Percentiles rank a stretch among this genome's conserved stretches.
Evolutionary conservation across 1,140 invertebrate genomes (phyloP).

Genomic region (Drosophila repletoides): DNA sequence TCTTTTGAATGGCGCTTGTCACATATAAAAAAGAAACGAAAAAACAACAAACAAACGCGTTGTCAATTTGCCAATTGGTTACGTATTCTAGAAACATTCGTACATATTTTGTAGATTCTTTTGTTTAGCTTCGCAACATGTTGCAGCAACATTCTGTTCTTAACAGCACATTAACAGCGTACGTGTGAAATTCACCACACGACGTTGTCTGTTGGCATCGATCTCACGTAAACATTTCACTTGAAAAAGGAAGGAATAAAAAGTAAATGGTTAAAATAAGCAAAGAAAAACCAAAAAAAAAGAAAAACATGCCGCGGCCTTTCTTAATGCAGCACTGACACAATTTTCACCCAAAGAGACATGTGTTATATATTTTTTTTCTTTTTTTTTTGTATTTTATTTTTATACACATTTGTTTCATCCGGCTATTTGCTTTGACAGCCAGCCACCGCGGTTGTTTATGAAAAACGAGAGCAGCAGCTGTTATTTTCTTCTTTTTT

Average conservation of each 20-base stretch:
- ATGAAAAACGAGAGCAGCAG: conserved; percentile 63
- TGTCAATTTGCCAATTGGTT: conserved; percentile 30
- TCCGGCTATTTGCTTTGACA: conserved; percentile 46
- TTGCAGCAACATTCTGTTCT: conserved; percentile 16
- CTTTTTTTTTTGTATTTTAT: conserved; percentile 53
- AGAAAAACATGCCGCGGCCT: conserved; percentile 43
- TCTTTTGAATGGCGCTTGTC: conserved; percentile 57
- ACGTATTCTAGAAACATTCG: background rate
- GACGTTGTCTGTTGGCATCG: conserved; percentile 3
- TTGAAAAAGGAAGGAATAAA: background rate
- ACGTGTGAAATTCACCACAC: conserved; percentile 16
- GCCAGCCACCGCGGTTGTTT: conserved; percentile 24
- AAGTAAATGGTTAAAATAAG: conserved; percentile 2
- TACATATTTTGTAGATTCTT: background rate
- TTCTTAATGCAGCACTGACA: conserved; percentile 67
- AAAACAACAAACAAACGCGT: background rate
- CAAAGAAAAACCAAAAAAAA: conserved; percentile 6
- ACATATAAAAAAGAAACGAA: conserved; percentile 6
- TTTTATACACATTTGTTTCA: conserved; percentile 65
- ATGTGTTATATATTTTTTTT: conserved; percentile 42
- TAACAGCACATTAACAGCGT: conserved; percentile 17
- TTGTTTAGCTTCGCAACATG: background rate
- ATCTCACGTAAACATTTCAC: conserved; percentile 37
- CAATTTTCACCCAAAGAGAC: conserved; percentile 52
- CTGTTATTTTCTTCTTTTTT: conserved; percentile 22